Base-by-base conservation (phyloP, 2,113 vertebrate species). In the Sus scrofa region DNA sequence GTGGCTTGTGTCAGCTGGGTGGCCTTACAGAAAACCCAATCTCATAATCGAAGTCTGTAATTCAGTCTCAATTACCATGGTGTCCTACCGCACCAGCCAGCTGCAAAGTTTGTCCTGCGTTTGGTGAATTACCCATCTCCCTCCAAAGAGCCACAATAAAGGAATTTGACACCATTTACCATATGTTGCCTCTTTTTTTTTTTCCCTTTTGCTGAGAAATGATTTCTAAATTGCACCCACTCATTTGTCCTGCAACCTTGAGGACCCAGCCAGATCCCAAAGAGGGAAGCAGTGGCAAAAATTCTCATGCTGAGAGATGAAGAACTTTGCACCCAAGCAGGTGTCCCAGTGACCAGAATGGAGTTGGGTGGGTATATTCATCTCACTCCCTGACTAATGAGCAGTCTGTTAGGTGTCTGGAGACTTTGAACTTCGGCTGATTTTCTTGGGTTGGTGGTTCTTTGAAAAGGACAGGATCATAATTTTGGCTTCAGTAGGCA, bases 41-140 rank as follows among this genome's bases (percentile, higher is more conserved):
- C 91, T 88, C 84, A 81, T 81, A 88, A 95, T 96, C 92, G 39
- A 52, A 87, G 94, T 89, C 73, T 92, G 95, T 94, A 97, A 98
- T 96, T 97, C 96, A 97, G 92, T 95, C 89, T 92, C 87, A 94
- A 73, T 86, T 12, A 60, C 89, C 58, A 0, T 0, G 63, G 74
- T 71, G 87, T 95, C 88, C 86, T 52, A n/a, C 77, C 0, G 78
- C 50, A 85, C 62, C 14, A 78, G 37, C 19, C 93, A 94, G 91
- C 96, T 96, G 91, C 94, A 93, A 94, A 96, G 94, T 87, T 62
- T 68, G 74, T 92, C 96, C 39, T 44, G 89, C 94, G 81, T 97
- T 97, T 94, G 95, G 95, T 96, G 97, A 98, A 97, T 97, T 96
- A 93, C 86, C 89, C 86, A 81, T 89, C 92, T 96, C 79, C 73